Percentiles rank a stretch among this genome's conserved stretches.
Evolutionary conservation across 2,113 vertebrate species (phyloP).

Genomic region (Anser brachyrhynchus): DNA sequence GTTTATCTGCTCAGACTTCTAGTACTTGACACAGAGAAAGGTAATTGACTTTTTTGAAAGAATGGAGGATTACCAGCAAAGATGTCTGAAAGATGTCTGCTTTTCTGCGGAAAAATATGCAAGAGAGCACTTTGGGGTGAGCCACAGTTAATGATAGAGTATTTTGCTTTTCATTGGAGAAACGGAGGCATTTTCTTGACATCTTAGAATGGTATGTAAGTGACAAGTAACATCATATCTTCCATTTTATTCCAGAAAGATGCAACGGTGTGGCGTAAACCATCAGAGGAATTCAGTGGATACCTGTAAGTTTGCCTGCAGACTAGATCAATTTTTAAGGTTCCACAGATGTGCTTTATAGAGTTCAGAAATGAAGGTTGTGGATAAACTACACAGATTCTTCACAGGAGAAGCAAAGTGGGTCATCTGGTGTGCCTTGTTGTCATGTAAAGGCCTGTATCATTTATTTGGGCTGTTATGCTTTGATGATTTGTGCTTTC

Average conservation of each 20-base stretch:
- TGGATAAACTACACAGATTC: not conserved
- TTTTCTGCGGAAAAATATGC: not conserved
- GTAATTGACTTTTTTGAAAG: not conserved
- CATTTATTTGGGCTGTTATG: not conserved
- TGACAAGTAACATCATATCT: not conserved
- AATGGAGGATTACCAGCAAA: not conserved
- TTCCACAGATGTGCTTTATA: not conserved
- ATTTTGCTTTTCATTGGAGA: not conserved
- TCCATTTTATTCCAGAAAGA: conserved; percentile 78
- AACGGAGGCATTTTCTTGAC: not conserved
- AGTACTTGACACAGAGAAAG: not conserved
- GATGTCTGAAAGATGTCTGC: not conserved
- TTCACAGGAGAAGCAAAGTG: not conserved
- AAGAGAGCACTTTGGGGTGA: not conserved
- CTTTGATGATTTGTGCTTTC: not conserved
- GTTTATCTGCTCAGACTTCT: not conserved
- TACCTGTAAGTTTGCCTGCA: conserved; percentile 82
- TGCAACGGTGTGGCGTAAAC: conserved; percentile 84
- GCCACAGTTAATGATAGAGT: not conserved
- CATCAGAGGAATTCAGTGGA: conserved; percentile 85
- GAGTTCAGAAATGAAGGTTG: not conserved
- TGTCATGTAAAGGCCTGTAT: not conserved
- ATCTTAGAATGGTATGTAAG: not conserved
- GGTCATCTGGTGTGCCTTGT: not conserved
- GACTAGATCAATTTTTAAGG: not conserved